Percentiles rank a stretch among this genome's conserved stretches.
Evolutionary conservation across 53 echinoderm and acorn worm species (phyloP).

Genomic region (Holothuria scabra): DNA sequence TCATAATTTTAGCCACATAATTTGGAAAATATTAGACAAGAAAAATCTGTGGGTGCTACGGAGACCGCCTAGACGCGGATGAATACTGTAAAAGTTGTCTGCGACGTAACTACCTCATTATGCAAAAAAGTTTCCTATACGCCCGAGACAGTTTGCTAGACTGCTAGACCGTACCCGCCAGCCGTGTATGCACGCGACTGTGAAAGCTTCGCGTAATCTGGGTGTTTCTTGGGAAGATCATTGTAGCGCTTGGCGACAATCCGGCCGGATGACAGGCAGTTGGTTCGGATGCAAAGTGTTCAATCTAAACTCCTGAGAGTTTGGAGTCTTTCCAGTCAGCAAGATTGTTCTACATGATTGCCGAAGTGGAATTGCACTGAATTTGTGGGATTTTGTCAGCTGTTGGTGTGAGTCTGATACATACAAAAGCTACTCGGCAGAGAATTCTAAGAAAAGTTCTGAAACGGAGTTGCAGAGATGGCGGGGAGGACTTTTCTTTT

Average conservation of each 20-base stretch:
- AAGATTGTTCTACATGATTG: slow-evolving; percentile 18
- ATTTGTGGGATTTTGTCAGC: slow-evolving; percentile 27
- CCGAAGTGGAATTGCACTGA: slow-evolving; percentile 47
- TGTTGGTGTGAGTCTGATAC: slow-evolving; percentile 6
- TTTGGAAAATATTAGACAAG: too few relatives aligned
- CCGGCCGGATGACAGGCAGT: not conserved
- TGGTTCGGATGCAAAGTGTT: not conserved
- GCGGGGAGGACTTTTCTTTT: slow-evolving; percentile 18
- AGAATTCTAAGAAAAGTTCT: not conserved
- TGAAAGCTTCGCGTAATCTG: too few relatives aligned
- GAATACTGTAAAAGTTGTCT: slow-evolving; percentile 29
- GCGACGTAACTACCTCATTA: slow-evolving; percentile 39
- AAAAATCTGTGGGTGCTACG: not conserved
- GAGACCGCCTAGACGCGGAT: slow-evolving; percentile 41
- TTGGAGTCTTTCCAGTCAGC: slow-evolving; percentile 38
- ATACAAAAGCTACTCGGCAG: not conserved
- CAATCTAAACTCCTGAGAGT: not conserved
- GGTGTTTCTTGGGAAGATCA: too few relatives aligned
- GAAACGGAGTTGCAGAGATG: not conserved
- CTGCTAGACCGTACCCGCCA: too few relatives aligned
- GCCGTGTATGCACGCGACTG: too few relatives aligned
- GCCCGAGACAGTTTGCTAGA: too few relatives aligned
- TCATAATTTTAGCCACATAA: too few relatives aligned
- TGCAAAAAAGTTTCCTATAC: slow-evolving; percentile 25
- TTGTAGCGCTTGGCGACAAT: slow-evolving; percentile 29